phyloP scores from a whole-genome alignment of 2,888 invertebrate genomes.

The Esperia sulphurella region DNA sequence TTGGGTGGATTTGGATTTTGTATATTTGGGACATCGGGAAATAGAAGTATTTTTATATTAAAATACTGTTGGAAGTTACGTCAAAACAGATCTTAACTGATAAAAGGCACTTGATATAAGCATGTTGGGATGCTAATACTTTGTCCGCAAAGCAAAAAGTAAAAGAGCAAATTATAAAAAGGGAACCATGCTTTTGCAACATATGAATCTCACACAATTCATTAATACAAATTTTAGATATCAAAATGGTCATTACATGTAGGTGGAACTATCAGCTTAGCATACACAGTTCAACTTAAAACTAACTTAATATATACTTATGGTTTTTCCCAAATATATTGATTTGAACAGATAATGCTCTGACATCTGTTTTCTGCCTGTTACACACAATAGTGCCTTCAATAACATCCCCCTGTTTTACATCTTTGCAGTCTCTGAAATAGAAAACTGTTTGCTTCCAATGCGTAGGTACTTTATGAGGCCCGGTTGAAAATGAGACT shows the following conservation, averaged over 20 bases:
- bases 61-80: not conserved
- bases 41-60: too few relatives aligned
- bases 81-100: not conserved
- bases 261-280: slow-evolving; percentile 1
- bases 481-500: slow-evolving; percentile 88
- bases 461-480: slow-evolving; percentile 87
- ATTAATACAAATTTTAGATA: not conserved
- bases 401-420: slow-evolving; percentile 82
- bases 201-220: not conserved
- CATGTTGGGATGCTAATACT: not conserved
- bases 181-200: not conserved
- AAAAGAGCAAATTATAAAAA: too few relatives aligned
- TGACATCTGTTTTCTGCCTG: slow-evolving; percentile 85
- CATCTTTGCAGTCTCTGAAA: slow-evolving; percentile 84
- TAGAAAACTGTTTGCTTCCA: slow-evolving; percentile 97
- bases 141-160: not conserved
- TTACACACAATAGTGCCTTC: slow-evolving; percentile 86
- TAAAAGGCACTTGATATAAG: not conserved
- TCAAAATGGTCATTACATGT: not conserved
- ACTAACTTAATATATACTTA: slow-evolving; percentile 82
- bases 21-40: too few relatives aligned
- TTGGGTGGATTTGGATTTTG: too few relatives aligned
- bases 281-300: slow-evolving; percentile 1
- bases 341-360: slow-evolving; percentile 86
- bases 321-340: slow-evolving; percentile 80